Evolutionary conservation across 2,113 vertebrate species (phyloP).

Genomic region (Trochalopteron elliotii): DNA sequence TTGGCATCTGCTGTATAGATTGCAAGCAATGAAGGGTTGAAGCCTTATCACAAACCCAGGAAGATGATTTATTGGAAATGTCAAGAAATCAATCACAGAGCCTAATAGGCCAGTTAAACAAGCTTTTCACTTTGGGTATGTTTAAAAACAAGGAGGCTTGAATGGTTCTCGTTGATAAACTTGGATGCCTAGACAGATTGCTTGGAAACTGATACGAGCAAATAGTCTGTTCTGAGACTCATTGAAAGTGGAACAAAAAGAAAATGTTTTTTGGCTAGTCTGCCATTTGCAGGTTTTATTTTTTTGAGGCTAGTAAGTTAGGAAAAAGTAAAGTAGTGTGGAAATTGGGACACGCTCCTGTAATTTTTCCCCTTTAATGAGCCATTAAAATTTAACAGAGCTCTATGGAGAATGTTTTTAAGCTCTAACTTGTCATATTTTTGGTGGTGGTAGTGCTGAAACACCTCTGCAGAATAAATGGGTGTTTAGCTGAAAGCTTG

Average conservation of each 20-base stretch:
- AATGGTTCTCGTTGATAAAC: neutral
- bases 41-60: neutral
- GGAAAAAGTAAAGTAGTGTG: neutral
- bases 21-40: neutral
- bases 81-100: neutral
- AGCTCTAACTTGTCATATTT: neutral
- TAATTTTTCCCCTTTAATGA: neutral
- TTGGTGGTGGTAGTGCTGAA: neutral
- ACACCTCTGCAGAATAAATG: neutral
- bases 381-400: neutral
- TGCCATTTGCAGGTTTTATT: neutral
- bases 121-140: neutral
- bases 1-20: neutral
- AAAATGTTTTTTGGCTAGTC: neutral
- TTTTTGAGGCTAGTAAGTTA: neutral
- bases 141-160: neutral
- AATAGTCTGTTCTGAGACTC: neutral
- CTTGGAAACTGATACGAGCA: conserved; percentile 14
- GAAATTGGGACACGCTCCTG: neutral
- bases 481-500: neutral
- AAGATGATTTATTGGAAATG: neutral
- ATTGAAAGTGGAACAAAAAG: neutral
- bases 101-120: neutral
- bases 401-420: neutral
- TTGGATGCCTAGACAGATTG: neutral